Percentiles rank a stretch among this genome's conserved stretches.
Evolutionary conservation across 2,113 vertebrate species (phyloP).

Genomic region (Pygoscelis antarcticus): DNA sequence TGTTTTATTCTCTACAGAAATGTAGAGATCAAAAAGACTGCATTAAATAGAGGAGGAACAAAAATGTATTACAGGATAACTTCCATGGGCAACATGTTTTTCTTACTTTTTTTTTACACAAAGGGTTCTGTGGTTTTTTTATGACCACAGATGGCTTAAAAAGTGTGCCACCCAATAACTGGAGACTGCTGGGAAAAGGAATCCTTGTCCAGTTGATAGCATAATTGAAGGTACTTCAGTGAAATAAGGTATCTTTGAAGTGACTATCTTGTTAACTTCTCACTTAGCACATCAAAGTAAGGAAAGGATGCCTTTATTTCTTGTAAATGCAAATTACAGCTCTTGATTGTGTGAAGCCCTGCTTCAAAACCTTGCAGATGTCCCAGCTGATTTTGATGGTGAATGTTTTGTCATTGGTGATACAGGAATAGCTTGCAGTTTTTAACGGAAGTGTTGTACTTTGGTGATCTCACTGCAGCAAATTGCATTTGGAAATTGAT

Average conservation of each 20-base stretch:
- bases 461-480: not conserved
- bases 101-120: not conserved
- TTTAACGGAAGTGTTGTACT: not conserved
- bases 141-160: not conserved
- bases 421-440: not conserved
- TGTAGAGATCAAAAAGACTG: not conserved
- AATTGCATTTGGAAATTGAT: not conserved
- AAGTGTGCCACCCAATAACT: not conserved
- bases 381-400: constrained; percentile 2
- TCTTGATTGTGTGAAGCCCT: not conserved
- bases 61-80: not conserved
- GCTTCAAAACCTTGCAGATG: constrained; percentile 15
- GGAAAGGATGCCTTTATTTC: constrained; percentile 8
- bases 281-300: constrained; percentile 46
- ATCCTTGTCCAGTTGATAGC: not conserved
- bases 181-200: not conserved
- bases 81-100: not conserved
- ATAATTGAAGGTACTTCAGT: constrained; percentile 9
- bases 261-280: constrained; percentile 20
- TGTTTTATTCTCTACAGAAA: not conserved
- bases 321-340: constrained; percentile 4
- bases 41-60: not conserved
- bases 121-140: not conserved
- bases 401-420: not conserved
- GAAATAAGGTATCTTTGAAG: constrained; percentile 42